Evolutionary conservation across 2,797 vertebrate genomes (phyloP).

Genomic region (Dicrostonyx torquatus): DNA sequence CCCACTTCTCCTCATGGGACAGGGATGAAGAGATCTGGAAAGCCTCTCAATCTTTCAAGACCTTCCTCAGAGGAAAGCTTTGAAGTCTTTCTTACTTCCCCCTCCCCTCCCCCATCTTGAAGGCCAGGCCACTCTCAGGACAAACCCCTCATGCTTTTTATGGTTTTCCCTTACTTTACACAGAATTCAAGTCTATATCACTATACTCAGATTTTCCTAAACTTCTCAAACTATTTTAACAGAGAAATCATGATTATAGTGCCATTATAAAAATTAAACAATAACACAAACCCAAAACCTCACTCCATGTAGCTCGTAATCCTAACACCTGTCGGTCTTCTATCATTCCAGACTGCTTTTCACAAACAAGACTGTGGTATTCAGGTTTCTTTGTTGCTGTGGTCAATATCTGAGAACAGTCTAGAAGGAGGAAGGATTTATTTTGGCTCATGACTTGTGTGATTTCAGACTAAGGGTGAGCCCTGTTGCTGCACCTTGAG

Average conservation of each 20-base stretch:
- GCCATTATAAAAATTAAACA: constrained; percentile 30
- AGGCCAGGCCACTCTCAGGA: background rate
- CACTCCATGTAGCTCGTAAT: background rate
- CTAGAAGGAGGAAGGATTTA: background rate
- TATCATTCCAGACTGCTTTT: background rate
- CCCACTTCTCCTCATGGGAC: background rate
- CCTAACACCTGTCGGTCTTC: background rate
- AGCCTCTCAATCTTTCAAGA: background rate
- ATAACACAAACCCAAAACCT: background rate
- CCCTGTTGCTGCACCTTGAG: background rate
- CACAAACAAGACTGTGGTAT: background rate
- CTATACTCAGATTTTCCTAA: background rate
- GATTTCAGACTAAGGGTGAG: background rate
- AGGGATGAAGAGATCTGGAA: background rate
- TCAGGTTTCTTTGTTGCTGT: background rate
- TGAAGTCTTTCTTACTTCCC: background rate
- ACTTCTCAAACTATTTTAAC: background rate
- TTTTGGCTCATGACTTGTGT: background rate
- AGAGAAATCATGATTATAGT: background rate
- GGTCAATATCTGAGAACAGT: background rate
- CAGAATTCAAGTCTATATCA: background rate
- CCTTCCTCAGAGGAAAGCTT: background rate
- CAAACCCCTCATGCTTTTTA: background rate
- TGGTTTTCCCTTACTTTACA: background rate
- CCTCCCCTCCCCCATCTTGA: background rate